Base-by-base conservation (phyloP, 1,140 invertebrate species). In the Steinernema khuongi region DNA sequence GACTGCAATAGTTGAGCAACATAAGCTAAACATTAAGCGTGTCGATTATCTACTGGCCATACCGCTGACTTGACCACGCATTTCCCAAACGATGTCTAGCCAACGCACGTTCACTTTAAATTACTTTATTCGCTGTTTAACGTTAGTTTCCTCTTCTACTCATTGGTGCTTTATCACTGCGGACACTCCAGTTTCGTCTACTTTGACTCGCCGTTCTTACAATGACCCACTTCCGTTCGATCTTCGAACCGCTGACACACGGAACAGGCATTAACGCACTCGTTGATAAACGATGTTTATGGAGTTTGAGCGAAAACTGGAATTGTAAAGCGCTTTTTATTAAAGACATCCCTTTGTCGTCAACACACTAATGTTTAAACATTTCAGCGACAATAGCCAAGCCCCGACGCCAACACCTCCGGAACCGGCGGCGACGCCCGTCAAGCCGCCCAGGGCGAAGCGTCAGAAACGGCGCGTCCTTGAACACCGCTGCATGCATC, bases 401-500 rank as follows among this genome's bases (percentile, higher is more conserved):
- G 50, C 50, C 14, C 50, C 50, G 7, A 60, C 50, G 50, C 50
- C 50, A 22, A 60, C 50, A 26, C 50, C 50, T 14, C 50, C 50
- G 50, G 11, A 26, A n/a, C n/a, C n/a, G 50, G 26, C 36, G 36
- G 36, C n/a, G 36, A 60, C 4, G 4, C 50, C 22, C 26, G 14
- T 14, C 50, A 22, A n/a, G n/a, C 36, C 7, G 36, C 36, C 36
- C 36, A 41, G n/a, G 36, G 7, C 50, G 50, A 60, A 60, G 50
- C 11, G 22, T 7, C 11, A 14, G 22, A 60, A 60, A 60, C 50
- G 50, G 14, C 50, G 50, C 19, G 50, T 60, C 50, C 50, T 60
- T 11, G 50, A 60, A 22, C 78, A 82, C 85, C 89, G 88, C 0
- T 91, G 90, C 79, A 87, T 88, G 1, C 87, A 90, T 81, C 87